Evolutionary conservation across 2,113 vertebrate genomes (phyloP), one percentile per base, ranked within the genome.

Genomic region (Jaculus jaculus): DNA sequence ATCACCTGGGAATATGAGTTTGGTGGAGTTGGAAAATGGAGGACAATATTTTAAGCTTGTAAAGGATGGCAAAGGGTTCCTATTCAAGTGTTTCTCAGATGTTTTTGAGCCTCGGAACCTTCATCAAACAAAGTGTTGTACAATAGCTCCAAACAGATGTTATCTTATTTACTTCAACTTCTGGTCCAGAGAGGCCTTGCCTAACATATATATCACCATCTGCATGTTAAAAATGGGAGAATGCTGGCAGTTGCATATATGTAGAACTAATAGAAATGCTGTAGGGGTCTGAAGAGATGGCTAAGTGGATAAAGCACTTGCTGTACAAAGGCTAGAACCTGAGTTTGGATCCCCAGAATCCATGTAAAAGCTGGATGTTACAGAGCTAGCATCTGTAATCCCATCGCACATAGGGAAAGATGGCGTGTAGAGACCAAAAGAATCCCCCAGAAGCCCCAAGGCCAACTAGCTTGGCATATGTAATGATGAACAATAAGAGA

Each of bases 91-190:
- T 75, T 68, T 83, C 39, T 42, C 16, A 18, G 80, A 73, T 32
- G 60, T 81, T 93, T 90, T 84, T 80, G 66, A 93, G 47, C 58
- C 47, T 84, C 58, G 18, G 80, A 80, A 81, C 11, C 42, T 93
- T 94, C 54, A 89, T 95, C 75, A 84, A 86, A 94, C 39, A 89
- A 93, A 94, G 91, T 60, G 60, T 34, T 60, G 28, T 89, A 37
- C 71, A 80, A 95, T 87, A 81, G 20, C 34, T 68, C 51, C 71
- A 74, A 65, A 84, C 47, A 94, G 75, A 89, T 81, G 61, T 94
- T 95, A 9, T 95, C 39, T 61, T 65, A 77, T 79, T 87, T 81
- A 74, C 8, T 79, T 85, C 60, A 93, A 78, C 54, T 54, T 81
- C 71, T 47, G 66, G 12, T 80, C 90, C 79, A 87, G 80, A 85